Evolutionary conservation across 1,140 invertebrate genomes (phyloP).

Genomic region (Aleiodes sp.): DNA sequence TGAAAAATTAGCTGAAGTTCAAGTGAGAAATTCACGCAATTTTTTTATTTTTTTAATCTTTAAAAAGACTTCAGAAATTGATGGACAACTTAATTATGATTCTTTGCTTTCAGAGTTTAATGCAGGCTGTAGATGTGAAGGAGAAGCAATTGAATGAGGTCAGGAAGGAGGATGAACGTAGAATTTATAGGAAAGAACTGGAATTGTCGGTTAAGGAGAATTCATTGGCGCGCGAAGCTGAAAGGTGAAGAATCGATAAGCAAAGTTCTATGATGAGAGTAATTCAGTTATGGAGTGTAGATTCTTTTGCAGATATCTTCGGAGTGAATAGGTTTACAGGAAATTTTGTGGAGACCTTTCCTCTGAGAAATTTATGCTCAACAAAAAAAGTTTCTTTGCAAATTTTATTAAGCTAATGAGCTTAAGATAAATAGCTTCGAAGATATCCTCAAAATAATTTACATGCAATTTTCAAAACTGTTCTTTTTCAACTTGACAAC

Average conservation of each 20-base stretch:
- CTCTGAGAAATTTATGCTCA: too few species aligned
- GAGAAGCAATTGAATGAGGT: conserved; percentile 50
- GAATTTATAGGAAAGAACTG: conserved; percentile 51
- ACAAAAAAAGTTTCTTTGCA: too few species aligned
- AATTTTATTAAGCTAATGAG: too few species aligned
- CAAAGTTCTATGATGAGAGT: background rate
- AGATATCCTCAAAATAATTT: too few species aligned
- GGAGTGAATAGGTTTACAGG: too few species aligned
- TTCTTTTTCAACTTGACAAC: too few species aligned
- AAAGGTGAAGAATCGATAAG: conserved; percentile 45
- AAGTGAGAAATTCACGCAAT: conserved; percentile 43
- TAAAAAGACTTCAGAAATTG: background rate
- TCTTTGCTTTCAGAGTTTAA: conserved; percentile 46
- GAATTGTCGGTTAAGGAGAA: conserved; percentile 56
- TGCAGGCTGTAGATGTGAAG: conserved; percentile 48
- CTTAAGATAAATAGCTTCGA: too few species aligned
- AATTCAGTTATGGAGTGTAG: too few species aligned
- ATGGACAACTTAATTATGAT: background rate
- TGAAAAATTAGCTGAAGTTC: conserved; percentile 54
- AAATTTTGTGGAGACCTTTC: too few species aligned
- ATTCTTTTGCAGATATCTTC: too few species aligned
- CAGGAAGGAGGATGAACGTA: conserved; percentile 43
- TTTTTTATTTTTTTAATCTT: background rate
- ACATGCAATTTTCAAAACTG: too few species aligned
- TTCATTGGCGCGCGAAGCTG: conserved; percentile 51